Conservation (phyloP, 2,797 vertebrate species). For the Arctocebus calabarensis region DNA sequence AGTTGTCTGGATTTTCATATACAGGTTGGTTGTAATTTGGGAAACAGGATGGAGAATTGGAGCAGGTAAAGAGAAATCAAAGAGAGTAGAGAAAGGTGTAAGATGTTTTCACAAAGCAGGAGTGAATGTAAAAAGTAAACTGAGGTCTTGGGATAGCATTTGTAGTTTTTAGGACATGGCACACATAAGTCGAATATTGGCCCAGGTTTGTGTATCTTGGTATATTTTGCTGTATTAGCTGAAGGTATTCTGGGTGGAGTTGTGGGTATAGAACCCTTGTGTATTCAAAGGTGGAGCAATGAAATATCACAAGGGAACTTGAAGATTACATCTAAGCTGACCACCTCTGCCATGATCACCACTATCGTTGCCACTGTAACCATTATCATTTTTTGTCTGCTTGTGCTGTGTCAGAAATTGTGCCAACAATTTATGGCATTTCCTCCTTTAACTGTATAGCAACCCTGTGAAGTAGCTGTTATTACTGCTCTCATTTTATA, state of each 20-base stretch:
- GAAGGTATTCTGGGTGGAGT: not conserved
- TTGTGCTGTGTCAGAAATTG: not conserved
- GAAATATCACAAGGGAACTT: not conserved
- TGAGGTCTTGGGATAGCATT: not conserved
- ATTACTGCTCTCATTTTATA: not conserved
- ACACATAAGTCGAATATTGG: not conserved
- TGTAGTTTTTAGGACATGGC: not conserved
- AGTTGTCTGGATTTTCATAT: not conserved
- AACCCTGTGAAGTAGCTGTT: not conserved
- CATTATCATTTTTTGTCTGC: not conserved
- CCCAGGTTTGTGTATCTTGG: not conserved
- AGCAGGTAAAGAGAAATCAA: not conserved
- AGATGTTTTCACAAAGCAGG: not conserved
- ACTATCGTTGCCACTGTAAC: not conserved
- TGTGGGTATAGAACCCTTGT: not conserved
- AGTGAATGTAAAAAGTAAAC: not conserved
- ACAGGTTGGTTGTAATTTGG: not conserved
- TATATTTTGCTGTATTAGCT: not conserved
- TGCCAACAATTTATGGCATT: not conserved
- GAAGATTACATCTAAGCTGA: not conserved
- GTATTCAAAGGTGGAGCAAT: not conserved
- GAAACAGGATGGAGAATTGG: not conserved
- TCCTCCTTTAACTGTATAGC: conserved; percentile 37
- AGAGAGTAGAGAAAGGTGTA: not conserved
- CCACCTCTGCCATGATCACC: not conserved